Conservation (phyloP, 2,113 vertebrate genomes). For the Ondatra zibethicus region DNA sequence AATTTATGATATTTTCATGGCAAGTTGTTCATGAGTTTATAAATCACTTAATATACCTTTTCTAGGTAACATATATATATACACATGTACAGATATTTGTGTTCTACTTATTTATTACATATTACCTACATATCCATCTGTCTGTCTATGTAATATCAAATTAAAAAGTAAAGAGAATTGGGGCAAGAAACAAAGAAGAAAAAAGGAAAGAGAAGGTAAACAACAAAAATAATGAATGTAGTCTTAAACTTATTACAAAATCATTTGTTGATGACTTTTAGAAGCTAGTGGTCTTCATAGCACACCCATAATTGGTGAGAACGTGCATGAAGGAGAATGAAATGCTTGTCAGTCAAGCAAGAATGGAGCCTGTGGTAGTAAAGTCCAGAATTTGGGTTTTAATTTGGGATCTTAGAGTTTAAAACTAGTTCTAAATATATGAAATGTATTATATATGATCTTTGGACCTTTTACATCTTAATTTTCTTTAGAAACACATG, state of each 20-base stretch:
- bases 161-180: neutral
- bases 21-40: conserved; percentile 53
- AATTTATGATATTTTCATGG: conserved; percentile 72
- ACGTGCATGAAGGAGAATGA: conserved; percentile 33
- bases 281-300: neutral
- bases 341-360: neutral
- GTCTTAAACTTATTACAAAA: neutral
- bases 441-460: neutral
- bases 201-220: neutral
- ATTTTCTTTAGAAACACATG: neutral
- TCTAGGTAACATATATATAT: neutral
- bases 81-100: conserved; percentile 3
- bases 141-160: neutral
- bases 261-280: neutral
- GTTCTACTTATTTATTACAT: neutral
- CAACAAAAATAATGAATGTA: neutral
- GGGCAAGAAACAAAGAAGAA: neutral
- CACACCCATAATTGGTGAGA: neutral
- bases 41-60: conserved; percentile 10
- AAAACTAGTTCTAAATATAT: neutral
- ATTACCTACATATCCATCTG: neutral
- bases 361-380: neutral
- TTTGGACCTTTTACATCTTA: neutral
- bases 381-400: neutral
- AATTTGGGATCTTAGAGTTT: neutral